A percentile compares a stretch with the other conserved stretches of the same genome.
Evolutionary conservation across 2,113 vertebrate species (phyloP).

Genomic region (Lagenorhynchus albirostris): DNA sequence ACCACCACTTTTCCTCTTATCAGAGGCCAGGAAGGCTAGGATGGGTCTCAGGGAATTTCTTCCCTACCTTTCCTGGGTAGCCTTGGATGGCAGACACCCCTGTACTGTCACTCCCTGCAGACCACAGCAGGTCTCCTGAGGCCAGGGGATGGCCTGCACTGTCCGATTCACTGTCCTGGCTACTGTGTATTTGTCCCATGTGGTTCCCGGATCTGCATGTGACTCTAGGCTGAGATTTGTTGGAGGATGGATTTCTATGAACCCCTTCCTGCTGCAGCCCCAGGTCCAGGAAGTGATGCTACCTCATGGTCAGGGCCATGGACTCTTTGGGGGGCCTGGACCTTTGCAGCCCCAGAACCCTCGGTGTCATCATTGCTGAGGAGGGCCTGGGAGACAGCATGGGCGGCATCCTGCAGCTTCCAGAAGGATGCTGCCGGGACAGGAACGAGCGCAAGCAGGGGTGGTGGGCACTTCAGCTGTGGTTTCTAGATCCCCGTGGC

Average conservation of each 20-base stretch:
- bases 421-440: rapidly evolving
- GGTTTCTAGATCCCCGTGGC: not conserved
- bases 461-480: rapidly evolving
- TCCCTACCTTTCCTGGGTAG: not conserved
- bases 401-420: rapidly evolving
- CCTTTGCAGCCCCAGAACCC: not conserved
- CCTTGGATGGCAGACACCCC: rapidly evolving
- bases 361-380: not conserved
- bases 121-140: not conserved
- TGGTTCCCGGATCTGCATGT: not conserved
- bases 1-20: not conserved
- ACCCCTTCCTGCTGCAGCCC: not conserved
- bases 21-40: not conserved
- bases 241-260: not conserved
- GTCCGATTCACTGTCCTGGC: not conserved
- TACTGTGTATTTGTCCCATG: not conserved
- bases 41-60: not conserved
- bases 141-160: rapidly evolving
- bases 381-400: not conserved
- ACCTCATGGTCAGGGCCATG: rapidly evolving
- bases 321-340: not conserved
- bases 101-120: rapidly evolving
- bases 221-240: not conserved
- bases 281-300: not conserved
- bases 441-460: rapidly evolving